These are phyloP conservation scores for Osmerus mordax DNA, from an alignment of 2,113 vertebrate species.

Conservation along the genomic window DNA sequence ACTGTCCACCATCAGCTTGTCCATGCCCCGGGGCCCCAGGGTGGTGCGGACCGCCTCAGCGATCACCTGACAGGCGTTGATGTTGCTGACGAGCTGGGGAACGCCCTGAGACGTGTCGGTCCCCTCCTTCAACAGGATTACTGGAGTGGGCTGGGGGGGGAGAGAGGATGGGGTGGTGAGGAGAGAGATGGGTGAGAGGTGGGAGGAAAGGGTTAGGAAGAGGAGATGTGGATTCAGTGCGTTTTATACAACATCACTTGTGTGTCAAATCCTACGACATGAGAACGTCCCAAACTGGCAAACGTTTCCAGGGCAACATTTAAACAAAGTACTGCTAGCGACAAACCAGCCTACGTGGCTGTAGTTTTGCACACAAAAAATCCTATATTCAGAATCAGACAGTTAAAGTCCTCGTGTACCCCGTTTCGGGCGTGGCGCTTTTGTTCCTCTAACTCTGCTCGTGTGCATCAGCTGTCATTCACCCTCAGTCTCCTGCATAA, in stretches of 20 bases:
- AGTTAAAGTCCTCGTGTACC: not conserved
- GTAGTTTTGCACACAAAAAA: no score
- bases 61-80: conserved; percentile 97
- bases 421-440: no score
- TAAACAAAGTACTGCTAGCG: no score
- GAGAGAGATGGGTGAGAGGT: not conserved
- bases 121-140: conserved; percentile 96
- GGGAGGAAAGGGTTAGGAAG: not conserved
- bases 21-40: conserved; percentile 95
- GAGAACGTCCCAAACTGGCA: no score
- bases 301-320: no score
- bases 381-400: no score
- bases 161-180: not conserved
- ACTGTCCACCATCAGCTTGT: conserved; percentile 94
- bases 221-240: not conserved
- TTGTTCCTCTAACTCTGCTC: no score
- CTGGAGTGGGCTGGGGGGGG: conserved; percentile 80
- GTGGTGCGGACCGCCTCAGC: conserved; percentile 94
- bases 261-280: no score
- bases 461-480: no score
- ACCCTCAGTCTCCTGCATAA: no score
- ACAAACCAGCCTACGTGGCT: no score
- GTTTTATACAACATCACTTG: no score
- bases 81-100: conserved; percentile 95
- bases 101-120: conserved; percentile 94